phyloP scores from a whole-genome alignment of 2,888 invertebrate genomes.

The Abrostola triplasia region DNA sequence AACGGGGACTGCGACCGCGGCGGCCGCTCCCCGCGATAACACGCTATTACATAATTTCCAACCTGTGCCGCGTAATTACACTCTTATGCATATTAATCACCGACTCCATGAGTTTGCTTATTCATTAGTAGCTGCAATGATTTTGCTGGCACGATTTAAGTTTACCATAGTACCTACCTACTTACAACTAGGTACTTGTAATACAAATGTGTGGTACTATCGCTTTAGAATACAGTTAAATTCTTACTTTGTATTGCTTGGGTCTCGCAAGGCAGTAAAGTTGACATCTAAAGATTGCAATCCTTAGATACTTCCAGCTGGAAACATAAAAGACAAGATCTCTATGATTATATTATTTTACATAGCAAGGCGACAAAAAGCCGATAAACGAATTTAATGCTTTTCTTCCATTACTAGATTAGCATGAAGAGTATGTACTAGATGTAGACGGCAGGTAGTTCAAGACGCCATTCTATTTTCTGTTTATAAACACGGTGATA shows the following conservation, averaged over 20 bases:
- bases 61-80: constrained; percentile 55
- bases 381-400: not conserved
- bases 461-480: not conserved
- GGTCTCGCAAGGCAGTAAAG: constrained; percentile 25
- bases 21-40: constrained; percentile 42
- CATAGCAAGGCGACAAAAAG: constrained; percentile 23
- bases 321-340: constrained; percentile 13
- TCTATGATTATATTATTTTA: constrained; percentile 2
- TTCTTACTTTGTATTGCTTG: constrained; percentile 18
- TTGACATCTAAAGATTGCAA: constrained; percentile 42
- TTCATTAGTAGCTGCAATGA: constrained; percentile 24
- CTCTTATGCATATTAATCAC: constrained; percentile 39
- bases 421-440: constrained; percentile 17
- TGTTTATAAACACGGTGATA: not conserved
- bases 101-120: constrained; percentile 15
- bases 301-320: constrained; percentile 23
- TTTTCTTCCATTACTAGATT: constrained; percentile 19
- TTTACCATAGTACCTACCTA: not conserved
- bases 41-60: constrained; percentile 63
- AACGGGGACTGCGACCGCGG: constrained; percentile 46
- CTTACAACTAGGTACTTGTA: constrained; percentile 15
- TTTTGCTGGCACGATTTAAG: constrained; percentile 7
- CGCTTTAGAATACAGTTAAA: constrained; percentile 11
- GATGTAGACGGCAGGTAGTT: not conserved
- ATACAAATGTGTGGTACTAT: constrained; percentile 36